These are phyloP conservation scores for Sakesphorus luctuosus DNA, from an alignment of 2,113 vertebrate species.

Conservation along the genomic window DNA sequence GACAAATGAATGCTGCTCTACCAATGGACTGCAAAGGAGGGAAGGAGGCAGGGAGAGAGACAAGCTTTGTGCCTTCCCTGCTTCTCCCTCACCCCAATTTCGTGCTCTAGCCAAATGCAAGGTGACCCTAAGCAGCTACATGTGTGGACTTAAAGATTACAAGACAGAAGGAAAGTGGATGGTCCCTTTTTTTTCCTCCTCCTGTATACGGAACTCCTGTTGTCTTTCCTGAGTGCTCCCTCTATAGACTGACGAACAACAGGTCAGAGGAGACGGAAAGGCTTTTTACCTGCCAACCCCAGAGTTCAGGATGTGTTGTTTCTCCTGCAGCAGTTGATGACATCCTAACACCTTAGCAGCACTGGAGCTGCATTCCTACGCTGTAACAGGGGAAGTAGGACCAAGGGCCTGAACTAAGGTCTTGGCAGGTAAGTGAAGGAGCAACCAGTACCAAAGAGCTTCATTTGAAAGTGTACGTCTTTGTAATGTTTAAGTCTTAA, in stretches of 20 bases:
- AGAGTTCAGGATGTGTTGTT: conserved; percentile 75
- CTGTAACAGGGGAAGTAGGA: conserved; percentile 74
- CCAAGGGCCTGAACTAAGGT: conserved; percentile 74
- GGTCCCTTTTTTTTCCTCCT: conserved; percentile 1
- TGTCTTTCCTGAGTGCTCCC: conserved; percentile 55
- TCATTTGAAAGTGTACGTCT: conserved; percentile 54
- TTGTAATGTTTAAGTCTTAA: conserved; percentile 70
- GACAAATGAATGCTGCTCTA: not conserved
- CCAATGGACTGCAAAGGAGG: not conserved
- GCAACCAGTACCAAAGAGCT: conserved; percentile 57
- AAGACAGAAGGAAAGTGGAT: conserved; percentile 38
- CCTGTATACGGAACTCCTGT: conserved; percentile 12
- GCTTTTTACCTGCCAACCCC: conserved; percentile 71
- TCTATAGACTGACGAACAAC: not conserved
- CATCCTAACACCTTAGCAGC: conserved; percentile 73
- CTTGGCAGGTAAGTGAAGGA: conserved; percentile 73
- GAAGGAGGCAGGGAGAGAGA: not conserved
- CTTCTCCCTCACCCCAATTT: not conserved
- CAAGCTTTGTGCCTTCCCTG: not conserved
- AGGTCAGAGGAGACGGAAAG: conserved; percentile 48
- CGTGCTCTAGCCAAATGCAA: not conserved
- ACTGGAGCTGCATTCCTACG: conserved; percentile 73
- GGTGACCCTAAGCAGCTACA: conserved; percentile 40
- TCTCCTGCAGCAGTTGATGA: conserved; percentile 74
- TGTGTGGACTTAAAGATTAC: conserved; percentile 61